Base-by-base conservation (phyloP, 2,888 invertebrate species). In the Achlya flavicornis region DNA sequence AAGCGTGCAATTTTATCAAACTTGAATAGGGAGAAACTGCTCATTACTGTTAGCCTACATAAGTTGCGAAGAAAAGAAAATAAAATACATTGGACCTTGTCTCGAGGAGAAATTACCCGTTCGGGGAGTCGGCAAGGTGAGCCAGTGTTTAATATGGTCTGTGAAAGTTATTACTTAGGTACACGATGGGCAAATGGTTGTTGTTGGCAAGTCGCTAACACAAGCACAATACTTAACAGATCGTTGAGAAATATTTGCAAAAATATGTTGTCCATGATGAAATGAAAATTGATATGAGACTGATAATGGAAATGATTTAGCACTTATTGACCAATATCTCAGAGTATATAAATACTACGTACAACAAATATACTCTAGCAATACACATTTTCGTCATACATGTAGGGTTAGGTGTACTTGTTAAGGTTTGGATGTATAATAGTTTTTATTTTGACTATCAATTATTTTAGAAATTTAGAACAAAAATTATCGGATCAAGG, bases 31-130 rank as follows among this genome's bases (percentile, higher is more conserved):
- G 85, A 86, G 89, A 92, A 91, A 92, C 86, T 82, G 74, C 78
- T 87, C 83, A 85, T 90, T 90, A 87, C 83, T 78, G 76, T 81
- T 88, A 87, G 83, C 92, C 90, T 84, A 92, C 88, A 83, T 89
- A 80, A 79, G 76, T 84, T 86, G 87, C 80, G 77, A 87, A 86
- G 91, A 92, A 91, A 92, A 92, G 90, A 92, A 90, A 93, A 89
- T 87, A 92, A 90, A 93, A 89, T 87, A 81, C 79, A 81, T 79
- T 79, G 87, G 86, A 87, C 79, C 76, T 81, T 77, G 80, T 85
- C 84, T 83, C 76, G 76, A 68, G 80, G 91, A 88, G 92, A 92
- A 92, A 92, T 89, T 88, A 86, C 87, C 81, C 68, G 86, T 84
- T 76, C 73, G 75, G 77, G 77, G 75, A 78, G 79, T 75, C 61